Conservation (phyloP, 2,113 vertebrate genomes). For the Bolborhynchus lineola region DNA sequence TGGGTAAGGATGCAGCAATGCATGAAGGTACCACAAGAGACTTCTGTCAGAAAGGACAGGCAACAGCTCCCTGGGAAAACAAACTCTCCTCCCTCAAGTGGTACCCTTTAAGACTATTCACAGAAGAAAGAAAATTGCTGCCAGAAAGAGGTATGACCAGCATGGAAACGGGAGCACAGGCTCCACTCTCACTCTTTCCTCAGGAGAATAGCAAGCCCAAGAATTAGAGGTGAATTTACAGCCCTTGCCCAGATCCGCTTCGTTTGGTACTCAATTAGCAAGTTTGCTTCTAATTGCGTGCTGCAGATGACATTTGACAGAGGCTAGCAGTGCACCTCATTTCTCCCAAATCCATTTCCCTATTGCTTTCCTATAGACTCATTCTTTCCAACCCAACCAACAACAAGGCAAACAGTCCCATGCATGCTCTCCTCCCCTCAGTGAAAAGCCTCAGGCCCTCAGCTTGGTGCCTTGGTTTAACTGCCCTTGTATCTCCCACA, state of each 20-base stretch:
- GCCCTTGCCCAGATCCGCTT: neutral
- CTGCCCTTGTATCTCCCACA: neutral
- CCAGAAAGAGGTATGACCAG: neutral
- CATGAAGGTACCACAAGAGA: neutral
- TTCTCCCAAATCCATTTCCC: neutral
- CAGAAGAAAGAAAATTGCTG: neutral
- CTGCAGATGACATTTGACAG: neutral
- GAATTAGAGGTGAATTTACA: neutral
- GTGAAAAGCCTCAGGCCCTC: neutral
- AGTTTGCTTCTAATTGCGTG: neutral
- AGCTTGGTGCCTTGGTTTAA: neutral
- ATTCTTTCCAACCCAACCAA: neutral
- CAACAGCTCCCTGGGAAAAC: neutral
- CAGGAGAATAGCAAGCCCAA: neutral
- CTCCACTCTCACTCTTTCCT: neutral
- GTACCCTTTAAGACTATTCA: neutral
- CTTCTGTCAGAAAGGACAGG: neutral
- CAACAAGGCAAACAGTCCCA: neutral
- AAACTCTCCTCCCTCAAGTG: neutral
- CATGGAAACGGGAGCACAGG: neutral
- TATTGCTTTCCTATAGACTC: neutral
- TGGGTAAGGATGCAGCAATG: neutral
- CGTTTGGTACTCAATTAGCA: accelerated
- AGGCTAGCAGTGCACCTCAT: neutral
- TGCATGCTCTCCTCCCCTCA: accelerated